phyloP scores from a whole-genome alignment of 2,113 vertebrate species.

The Oryzias melastigma region DNA sequence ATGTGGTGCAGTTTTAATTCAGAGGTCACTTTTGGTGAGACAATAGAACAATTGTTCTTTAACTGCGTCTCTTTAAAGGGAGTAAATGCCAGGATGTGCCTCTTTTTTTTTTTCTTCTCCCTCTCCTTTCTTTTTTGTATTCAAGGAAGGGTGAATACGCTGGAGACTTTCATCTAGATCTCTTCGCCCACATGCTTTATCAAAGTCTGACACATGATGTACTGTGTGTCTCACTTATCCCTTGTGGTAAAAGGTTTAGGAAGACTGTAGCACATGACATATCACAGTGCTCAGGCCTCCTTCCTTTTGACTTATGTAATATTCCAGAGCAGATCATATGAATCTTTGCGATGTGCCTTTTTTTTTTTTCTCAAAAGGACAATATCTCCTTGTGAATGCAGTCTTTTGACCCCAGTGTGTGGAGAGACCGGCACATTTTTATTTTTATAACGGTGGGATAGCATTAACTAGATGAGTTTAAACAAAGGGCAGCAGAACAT shows the following conservation, averaged over 20 bases:
- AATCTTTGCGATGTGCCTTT: conserved; percentile 9
- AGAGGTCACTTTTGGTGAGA: conserved; percentile 49
- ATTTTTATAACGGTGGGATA: conserved; percentile 48
- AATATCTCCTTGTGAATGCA: conserved; percentile 1
- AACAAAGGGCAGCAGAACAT: conserved; percentile 33
- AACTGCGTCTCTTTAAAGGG: conserved; percentile 53
- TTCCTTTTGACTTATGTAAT: conserved; percentile 16
- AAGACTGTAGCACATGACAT: conserved; percentile 23
- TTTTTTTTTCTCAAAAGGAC: conserved; percentile 9
- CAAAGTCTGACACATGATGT: conserved; percentile 45
- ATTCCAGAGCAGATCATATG: neutral
- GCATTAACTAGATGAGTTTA: conserved; percentile 22
- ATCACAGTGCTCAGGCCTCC: conserved; percentile 15
- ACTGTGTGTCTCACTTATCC: conserved; percentile 40
- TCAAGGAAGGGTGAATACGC: conserved; percentile 43
- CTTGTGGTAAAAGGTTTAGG: conserved; percentile 42
- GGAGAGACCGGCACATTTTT: conserved; percentile 16
- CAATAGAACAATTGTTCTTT: conserved; percentile 73
- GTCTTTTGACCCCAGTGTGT: conserved; percentile 5
- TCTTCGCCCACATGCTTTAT: conserved; percentile 46
- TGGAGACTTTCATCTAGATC: conserved; percentile 49
- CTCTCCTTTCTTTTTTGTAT: conserved; percentile 15
- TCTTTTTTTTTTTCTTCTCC: neutral
- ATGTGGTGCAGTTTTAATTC: conserved; percentile 65
- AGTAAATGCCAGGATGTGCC: conserved; percentile 70